Evolutionary conservation across 2,797 vertebrate genomes (phyloP), one percentile per base, ranked within the genome.

Genomic region (Loriculus beryllinus): DNA sequence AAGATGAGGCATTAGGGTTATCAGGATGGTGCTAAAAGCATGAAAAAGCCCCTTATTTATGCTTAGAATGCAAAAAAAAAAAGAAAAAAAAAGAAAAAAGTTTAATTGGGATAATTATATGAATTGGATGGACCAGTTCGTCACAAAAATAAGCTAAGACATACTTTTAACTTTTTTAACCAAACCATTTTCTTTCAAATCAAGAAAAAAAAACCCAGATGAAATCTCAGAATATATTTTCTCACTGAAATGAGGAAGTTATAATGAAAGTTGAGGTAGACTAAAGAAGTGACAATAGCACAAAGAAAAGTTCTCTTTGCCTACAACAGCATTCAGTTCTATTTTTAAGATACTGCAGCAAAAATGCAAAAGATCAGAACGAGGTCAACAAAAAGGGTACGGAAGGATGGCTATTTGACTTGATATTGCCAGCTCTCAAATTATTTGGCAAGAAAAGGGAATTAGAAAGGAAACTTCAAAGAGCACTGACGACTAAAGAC

Each of bases 381-480:
- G 3, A 95, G 88, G 91, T 93, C 87, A 95, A 80, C 14, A 42
- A 75, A 87, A 92, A 83, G 79, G 52, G 43, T 76, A 86, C 43
- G 45, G 71, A 82, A 65, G 59, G 62, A 88, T 18, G 69, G 14
- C 42, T 78, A 75, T 81, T 75, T 56, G 16, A 87, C 69, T 92
- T 78, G 31, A 69, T 83, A 92, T 37, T 72, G 84, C 92, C 84
- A 95, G 43, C 54, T 71, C 33, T 76, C 69, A 83, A 92, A 96
- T 92, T 96, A 91, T 94, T 96, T 96, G 92, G 92, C 94, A 93
- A 90, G 94, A 87, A 94, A 94, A 93, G 39, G 71, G 69, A 96
- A 92, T 95, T 95, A 93, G 47, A 96, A 91, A 68, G 42, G 57
- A 92, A 95, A 70, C 92, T 94, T 96, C 94, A 96, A 96, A 96